Conservation (phyloP, 2,113 vertebrate species). For the Oophaga pumilio region DNA sequence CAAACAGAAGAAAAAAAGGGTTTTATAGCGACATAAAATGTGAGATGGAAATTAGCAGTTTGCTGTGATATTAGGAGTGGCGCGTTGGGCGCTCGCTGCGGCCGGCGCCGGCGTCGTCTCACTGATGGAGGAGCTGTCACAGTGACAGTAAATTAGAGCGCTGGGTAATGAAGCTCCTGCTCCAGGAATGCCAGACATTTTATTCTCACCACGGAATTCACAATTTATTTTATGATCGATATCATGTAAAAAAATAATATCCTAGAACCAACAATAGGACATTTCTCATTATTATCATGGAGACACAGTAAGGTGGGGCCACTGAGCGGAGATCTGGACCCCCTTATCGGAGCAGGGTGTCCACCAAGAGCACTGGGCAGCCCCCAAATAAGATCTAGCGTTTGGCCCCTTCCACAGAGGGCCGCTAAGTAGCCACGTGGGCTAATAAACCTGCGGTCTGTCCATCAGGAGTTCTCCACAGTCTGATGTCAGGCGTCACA, state of each 20-base stretch:
- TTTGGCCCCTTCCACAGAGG: too few relatives aligned
- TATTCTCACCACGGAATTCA: not conserved
- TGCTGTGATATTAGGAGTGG: not conserved
- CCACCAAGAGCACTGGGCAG: not conserved
- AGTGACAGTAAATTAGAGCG: constrained; percentile 15
- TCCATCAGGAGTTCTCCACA: too few relatives aligned
- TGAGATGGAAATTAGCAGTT: not conserved
- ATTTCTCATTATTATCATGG: not conserved
- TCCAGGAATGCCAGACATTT: not conserved
- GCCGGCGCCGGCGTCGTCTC: not conserved
- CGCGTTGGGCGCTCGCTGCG: not conserved
- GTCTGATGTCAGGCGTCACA: too few relatives aligned
- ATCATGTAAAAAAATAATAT: not conserved
- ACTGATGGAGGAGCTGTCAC: not conserved
- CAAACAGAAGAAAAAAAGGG: not conserved
- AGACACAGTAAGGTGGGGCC: not conserved
- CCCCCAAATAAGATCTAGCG: too few relatives aligned
- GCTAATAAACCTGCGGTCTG: too few relatives aligned
- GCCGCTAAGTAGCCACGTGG: too few relatives aligned
- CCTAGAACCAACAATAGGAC: not conserved
- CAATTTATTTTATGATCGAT: constrained; percentile 41
- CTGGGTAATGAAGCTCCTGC: not conserved
- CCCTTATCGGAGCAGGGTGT: too few relatives aligned
- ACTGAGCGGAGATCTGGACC: not conserved
- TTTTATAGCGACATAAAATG: constrained; percentile 29